Conservation (phyloP, 2,888 invertebrate genomes). For the Pseudococcus jackbeardsleyi region DNA sequence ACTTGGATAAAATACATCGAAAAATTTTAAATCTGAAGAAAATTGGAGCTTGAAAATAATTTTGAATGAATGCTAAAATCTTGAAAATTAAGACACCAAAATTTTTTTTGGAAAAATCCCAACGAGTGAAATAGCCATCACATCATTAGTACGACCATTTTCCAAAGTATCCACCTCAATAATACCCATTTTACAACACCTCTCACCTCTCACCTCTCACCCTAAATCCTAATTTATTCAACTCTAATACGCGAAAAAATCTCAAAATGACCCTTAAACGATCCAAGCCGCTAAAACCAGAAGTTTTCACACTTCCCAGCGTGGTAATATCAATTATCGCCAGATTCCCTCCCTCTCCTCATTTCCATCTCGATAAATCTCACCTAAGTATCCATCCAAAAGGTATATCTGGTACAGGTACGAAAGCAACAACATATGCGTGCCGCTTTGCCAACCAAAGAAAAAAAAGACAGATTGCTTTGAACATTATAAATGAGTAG, state of each 20-base stretch:
- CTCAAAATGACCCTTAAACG: not conserved
- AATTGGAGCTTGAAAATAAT: too few species aligned
- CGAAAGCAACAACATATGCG: slow-evolving; percentile 23
- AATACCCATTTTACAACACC: too few species aligned
- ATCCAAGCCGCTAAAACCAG: slow-evolving; percentile 12
- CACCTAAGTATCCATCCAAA: not conserved
- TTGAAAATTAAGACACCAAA: too few species aligned
- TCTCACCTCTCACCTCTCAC: too few species aligned
- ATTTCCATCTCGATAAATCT: not conserved
- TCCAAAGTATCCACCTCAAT: too few species aligned
- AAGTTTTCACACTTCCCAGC: slow-evolving; percentile 40
- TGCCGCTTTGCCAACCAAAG: slow-evolving; percentile 32
- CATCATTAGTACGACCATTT: too few species aligned
- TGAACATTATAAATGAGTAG: slow-evolving; percentile 62
- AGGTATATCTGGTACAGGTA: too few species aligned
- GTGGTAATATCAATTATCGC: slow-evolving; percentile 49
- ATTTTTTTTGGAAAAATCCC: too few species aligned
- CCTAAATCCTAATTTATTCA: not conserved
- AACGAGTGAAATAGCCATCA: too few species aligned
- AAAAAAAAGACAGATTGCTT: slow-evolving; percentile 60
- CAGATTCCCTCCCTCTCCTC: not conserved
- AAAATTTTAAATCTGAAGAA: too few species aligned
- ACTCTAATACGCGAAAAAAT: not conserved
- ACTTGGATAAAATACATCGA: too few species aligned
- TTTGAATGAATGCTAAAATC: too few species aligned